Evolutionary conservation across 2,888 invertebrate genomes (phyloP), one percentile per base, ranked within the genome.

Genomic region (Euplexia lucipara): DNA sequence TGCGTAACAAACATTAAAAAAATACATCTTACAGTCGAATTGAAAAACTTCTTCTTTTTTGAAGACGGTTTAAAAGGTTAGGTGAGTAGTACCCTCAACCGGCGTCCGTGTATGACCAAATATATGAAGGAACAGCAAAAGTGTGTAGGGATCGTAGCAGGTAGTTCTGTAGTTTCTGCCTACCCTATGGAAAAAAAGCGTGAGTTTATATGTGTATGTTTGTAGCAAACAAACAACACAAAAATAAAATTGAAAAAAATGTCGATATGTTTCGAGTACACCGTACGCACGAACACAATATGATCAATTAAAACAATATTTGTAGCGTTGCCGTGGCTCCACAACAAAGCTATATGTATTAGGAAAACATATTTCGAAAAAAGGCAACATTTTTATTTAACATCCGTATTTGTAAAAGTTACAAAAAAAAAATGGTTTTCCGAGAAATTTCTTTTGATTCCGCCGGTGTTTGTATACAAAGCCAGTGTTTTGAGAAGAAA

Each of bases 301-400:
- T 20, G 30, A 68, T 75, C 22, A 74, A 68, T 53, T 49, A 32
- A 58, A 59, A 37, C 9, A 49, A 53, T 45, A 37, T 70, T 59
- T 41, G 39, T 22, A 49, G 1, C 14, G n/a, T 49, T 58, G 20
- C 4, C 18, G 12, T 18, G 20, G 16, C 7, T 18, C 3, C 52
- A 57, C 56, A 70, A 62, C 34, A 26, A 32, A 20, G 41, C 37
- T 12, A 12, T 44, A 60, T 42, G 10, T 44, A 60, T 42, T 10
- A 9, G 14, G 44, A 3, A 9, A 45, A 37, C 10, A 5, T 35
- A n/a, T 61, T 54, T 44, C 26, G 12, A 3, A 4, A 42, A 56
- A 51, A 39, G 9, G 35, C 16, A 56, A 37, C 5, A 48, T 64
- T 70, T 76, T 16, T 48, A n/a, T 70, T 73, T 52, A 18, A 45